Conservation (phyloP, 1,140 invertebrate genomes). For the Mercenaria mercenaria region DNA sequence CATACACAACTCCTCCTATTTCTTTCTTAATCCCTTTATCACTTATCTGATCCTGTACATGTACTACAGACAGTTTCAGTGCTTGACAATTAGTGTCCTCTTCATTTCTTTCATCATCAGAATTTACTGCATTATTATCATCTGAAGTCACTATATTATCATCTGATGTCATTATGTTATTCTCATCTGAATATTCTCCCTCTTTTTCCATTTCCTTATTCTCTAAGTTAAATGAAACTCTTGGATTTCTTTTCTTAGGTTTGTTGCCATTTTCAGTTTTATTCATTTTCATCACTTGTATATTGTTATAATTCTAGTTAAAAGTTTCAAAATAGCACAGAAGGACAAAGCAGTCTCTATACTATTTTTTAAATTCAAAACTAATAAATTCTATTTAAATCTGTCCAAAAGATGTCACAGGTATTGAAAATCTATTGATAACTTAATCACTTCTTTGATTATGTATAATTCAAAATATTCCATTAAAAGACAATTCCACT, state of each 20-base stretch:
- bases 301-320: too few relatives aligned
- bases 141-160: neutral
- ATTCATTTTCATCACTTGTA: constrained; percentile 31
- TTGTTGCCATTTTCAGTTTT: constrained; percentile 29
- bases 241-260: neutral
- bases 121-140: too few relatives aligned
- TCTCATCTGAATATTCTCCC: neutral
- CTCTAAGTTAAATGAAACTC: constrained; percentile 6
- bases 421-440: too few relatives aligned
- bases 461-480: too few relatives aligned
- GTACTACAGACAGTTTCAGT: too few relatives aligned
- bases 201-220: neutral
- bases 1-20: neutral
- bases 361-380: too few relatives aligned
- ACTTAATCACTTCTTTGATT: too few relatives aligned
- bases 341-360: too few relatives aligned
- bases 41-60: neutral
- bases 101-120: neutral
- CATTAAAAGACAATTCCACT: too few relatives aligned
- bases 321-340: too few relatives aligned
- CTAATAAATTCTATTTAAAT: too few relatives aligned
- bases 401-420: too few relatives aligned
- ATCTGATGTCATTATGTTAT: neutral
- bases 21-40: neutral
- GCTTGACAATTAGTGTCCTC: neutral